A percentile compares a stretch with the other conserved stretches of the same genome.
These are phyloP conservation scores for Zaprionus gabonicus DNA, from an alignment of 1,140 invertebrate species.

Conservation along the genomic window DNA sequence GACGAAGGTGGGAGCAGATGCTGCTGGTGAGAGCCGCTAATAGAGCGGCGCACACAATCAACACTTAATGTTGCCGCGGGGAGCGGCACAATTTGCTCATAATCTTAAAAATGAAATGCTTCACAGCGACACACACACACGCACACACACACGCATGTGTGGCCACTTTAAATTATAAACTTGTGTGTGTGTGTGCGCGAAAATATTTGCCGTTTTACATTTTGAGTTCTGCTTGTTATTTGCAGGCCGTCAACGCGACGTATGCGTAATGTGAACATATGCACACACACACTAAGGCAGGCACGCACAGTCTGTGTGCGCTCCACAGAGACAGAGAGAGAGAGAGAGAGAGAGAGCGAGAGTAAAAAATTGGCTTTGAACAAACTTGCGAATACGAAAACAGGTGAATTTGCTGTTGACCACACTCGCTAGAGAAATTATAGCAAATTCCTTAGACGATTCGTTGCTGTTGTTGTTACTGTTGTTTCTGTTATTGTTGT, in stretches of 20 bases:
- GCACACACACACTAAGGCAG: background rate
- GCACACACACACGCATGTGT: constrained; percentile 31
- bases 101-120: constrained; percentile 72
- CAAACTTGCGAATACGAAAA: constrained; percentile 48
- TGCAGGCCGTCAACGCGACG: constrained; percentile 53
- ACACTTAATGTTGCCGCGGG: constrained; percentile 79
- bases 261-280: constrained; percentile 69
- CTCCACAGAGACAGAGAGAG: background rate
- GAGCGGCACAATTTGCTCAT: constrained; percentile 75
- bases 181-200: constrained; percentile 43
- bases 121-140: constrained; percentile 44
- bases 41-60: constrained; percentile 80
- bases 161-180: constrained; percentile 52
- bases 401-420: constrained; percentile 59
- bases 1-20: too few relatives aligned
- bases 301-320: background rate
- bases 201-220: constrained; percentile 52
- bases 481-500: background rate
- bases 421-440: constrained; percentile 50
- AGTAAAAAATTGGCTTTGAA: constrained; percentile 36
- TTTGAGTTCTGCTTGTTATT: constrained; percentile 40
- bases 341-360: constrained; percentile 6
- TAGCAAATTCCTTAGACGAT: constrained; percentile 34
- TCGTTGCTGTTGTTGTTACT: background rate
- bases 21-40: constrained; percentile 55